These are phyloP conservation scores for Graptemys geographica DNA, from an alignment of 2,797 vertebrate species.

Conservation along the genomic window DNA sequence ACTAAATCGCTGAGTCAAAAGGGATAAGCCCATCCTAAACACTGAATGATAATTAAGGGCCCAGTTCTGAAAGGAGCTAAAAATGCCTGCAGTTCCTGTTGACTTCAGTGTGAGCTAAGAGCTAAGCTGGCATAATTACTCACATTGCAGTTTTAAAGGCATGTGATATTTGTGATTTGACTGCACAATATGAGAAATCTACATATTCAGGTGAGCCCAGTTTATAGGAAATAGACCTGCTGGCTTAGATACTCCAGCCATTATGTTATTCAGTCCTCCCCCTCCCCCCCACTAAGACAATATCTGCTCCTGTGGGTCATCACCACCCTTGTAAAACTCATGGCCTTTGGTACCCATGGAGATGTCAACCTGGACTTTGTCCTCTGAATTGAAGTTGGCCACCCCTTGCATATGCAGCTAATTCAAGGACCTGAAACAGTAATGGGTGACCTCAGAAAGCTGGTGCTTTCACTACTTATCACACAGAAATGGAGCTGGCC, in stretches of 20 bases:
- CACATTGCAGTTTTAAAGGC: not conserved
- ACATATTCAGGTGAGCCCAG: not conserved
- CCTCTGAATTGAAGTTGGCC: not conserved
- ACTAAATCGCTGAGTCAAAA: not conserved
- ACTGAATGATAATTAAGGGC: not conserved
- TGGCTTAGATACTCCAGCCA: not conserved
- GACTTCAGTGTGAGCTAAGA: not conserved
- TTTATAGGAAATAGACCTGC: not conserved
- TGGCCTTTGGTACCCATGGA: too few relatives aligned
- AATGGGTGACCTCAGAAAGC: not conserved
- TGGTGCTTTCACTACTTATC: not conserved
- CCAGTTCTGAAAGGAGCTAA: not conserved
- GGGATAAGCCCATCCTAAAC: not conserved
- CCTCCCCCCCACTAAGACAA: fast-evolving
- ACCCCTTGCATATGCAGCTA: not conserved
- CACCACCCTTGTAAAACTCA: not conserved
- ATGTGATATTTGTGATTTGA: too few relatives aligned
- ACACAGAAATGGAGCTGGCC: not conserved
- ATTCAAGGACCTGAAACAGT: not conserved
- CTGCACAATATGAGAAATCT: not conserved
- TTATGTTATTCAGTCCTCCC: not conserved
- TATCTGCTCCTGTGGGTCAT: not conserved
- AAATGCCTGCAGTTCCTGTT: not conserved
- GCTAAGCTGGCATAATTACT: not conserved
- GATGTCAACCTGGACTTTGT: not conserved